Base-by-base conservation (phyloP, 2,113 vertebrate species). In the Mungos mungo region DNA sequence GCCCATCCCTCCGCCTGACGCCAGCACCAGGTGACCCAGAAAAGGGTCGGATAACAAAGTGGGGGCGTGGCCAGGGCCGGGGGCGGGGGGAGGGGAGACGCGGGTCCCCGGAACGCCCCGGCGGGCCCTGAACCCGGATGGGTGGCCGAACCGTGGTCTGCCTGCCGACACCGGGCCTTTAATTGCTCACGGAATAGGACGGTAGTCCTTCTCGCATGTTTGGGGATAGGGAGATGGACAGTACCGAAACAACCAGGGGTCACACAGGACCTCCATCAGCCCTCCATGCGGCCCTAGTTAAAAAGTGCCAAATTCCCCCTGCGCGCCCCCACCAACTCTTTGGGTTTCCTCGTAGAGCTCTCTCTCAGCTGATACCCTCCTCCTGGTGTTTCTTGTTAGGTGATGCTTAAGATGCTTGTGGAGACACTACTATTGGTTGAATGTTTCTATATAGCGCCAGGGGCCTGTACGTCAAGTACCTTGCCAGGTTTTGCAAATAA, bases 21-120 rank as follows among this genome's bases (percentile, higher is more conserved):
- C 97, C 92, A 68, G 96, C 91, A 98, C 97, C 98, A 98, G 98
- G 97, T 98, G 98, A 97, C 98, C 96, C 81, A 54, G 92, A 27
- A 45, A 3, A 60, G 94, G 29, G 71, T 95, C 79, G 60, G 94
- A 66, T 88, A 94, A 94, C 97, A 89, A 25, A 90, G 83, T 82
- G 96, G 97, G 97, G 97, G 98, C 95, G 97, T 76, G 90, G 97
- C 81, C 66, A 45, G 60, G 19, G 65, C 63, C 21, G 29, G 25
- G 11, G n/a, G n/a, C n/a, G n/a, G n/a, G n/a, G n/a, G n/a, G n/a
- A n/a, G n/a, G 19, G 6, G 63, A 15, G 93, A 52, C 88, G 91
- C 63, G 88, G 91, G 91, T 41, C 52, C 11, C 2, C 57, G 6
- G 27, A 11, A 14, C 10, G 7, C 16, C 7, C 25, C 8, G 65